Percentiles rank a stretch among this genome's conserved stretches.
Conservation (phyloP, 2,888 invertebrate species). For the Macaria liturata region DNA sequence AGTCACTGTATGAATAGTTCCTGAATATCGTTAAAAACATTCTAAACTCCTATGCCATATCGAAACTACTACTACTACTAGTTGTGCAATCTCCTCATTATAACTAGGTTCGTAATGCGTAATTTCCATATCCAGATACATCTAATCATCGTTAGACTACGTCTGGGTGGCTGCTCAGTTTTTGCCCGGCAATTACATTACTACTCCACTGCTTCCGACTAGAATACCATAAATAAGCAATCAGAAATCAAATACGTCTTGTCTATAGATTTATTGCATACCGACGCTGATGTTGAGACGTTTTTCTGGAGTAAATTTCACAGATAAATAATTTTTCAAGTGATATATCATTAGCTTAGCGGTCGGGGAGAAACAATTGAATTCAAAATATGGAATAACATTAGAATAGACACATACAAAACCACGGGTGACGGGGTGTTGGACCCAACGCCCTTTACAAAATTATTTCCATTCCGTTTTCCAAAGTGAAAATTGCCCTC, state of each 20-base stretch:
- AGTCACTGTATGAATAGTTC: too few species aligned
- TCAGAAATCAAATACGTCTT: constrained; percentile 3
- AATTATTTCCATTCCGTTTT: constrained; percentile 80
- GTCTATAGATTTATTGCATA: too few species aligned
- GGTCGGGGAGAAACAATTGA: too few species aligned
- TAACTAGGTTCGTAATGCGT: constrained; percentile 12
- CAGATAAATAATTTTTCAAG: too few species aligned
- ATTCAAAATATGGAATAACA: constrained; percentile 11
- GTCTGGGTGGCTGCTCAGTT: constrained; percentile 27
- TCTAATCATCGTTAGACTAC: constrained; percentile 28
- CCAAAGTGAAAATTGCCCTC: constrained; percentile 79
- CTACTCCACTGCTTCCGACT: constrained; percentile 5
- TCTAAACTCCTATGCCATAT: too few species aligned
- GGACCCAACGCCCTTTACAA: constrained; percentile 63
- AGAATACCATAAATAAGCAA: constrained; percentile 26
- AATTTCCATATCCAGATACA: constrained; percentile 20
- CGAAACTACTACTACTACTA: too few species aligned
- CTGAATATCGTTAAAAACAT: too few species aligned
- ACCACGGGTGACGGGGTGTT: constrained; percentile 48
- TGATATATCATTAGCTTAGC: too few species aligned
- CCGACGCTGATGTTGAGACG: too few species aligned
- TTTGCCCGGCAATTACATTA: constrained; percentile 28
- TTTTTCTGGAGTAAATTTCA: too few species aligned
- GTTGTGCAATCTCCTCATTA: neutral
- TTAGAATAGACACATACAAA: constrained; percentile 44